Conservation (phyloP, 2,113 vertebrate genomes). For the Pedetes capensis region DNA sequence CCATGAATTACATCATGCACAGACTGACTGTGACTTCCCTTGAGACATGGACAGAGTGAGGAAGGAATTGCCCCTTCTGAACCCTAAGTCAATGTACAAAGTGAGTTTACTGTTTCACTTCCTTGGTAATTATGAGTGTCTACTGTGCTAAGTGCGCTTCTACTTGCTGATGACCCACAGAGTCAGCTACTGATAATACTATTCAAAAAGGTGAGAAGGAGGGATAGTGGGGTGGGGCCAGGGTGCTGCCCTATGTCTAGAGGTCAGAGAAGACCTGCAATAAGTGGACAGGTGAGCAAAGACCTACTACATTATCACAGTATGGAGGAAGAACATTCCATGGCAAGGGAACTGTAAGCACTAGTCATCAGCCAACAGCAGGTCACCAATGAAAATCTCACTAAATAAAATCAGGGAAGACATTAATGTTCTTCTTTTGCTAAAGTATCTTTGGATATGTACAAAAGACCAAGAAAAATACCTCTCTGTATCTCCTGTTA, state of each 20-base stretch:
- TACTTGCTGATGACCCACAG: not conserved
- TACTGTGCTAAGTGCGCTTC: not conserved
- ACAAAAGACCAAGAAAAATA: not conserved
- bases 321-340: not conserved
- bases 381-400: not conserved
- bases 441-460: not conserved
- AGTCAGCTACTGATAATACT: not conserved
- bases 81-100: not conserved
- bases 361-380: not conserved
- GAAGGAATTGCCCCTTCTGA: not conserved
- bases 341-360: not conserved
- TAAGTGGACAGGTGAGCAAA: not conserved
- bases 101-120: slow-evolving; percentile 10
- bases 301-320: not conserved
- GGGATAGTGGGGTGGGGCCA: no score
- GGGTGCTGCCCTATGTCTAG: no score
- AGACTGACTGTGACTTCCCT: not conserved
- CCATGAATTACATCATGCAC: not conserved
- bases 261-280: not conserved
- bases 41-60: not conserved
- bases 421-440: not conserved
- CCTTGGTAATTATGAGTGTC: not conserved
- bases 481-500: not conserved
- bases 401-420: not conserved
- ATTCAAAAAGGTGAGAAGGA: not conserved